A percentile compares a stretch with the other conserved stretches of the same genome.
These are phyloP conservation scores for Phocoena sinus DNA, from an alignment of 2,113 vertebrate genomes.

Conservation along the genomic window DNA sequence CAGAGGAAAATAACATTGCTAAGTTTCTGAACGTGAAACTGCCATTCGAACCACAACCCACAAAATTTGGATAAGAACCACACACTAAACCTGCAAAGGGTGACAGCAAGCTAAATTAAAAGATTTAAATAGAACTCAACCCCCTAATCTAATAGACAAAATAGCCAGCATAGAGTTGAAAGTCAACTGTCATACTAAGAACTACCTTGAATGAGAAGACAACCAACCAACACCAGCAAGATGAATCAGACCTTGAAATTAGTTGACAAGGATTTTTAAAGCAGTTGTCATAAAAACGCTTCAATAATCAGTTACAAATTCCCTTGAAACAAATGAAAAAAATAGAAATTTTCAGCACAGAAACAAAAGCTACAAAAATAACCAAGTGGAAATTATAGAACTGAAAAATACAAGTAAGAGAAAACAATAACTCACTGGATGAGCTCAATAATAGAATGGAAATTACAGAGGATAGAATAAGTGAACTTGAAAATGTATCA, in stretches of 20 bases:
- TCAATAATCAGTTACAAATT: not conserved
- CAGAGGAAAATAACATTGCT: not conserved
- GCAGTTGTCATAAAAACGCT: not conserved
- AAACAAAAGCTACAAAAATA: not conserved
- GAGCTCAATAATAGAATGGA: not conserved
- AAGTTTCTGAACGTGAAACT: not conserved
- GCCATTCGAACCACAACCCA: not conserved
- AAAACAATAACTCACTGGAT: not conserved
- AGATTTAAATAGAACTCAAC: not conserved
- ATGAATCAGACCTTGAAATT: not conserved
- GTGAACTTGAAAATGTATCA: not conserved
- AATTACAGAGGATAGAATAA: not conserved
- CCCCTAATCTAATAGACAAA: not conserved
- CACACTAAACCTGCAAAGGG: not conserved
- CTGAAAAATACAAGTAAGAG: not conserved
- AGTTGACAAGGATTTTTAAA: not conserved
- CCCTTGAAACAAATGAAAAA: not conserved
- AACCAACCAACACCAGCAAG: not conserved
- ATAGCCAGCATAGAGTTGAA: not conserved
- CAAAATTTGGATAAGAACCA: not conserved
- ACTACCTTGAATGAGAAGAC: not conserved
- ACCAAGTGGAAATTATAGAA: not conserved
- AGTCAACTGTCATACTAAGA: not conserved
- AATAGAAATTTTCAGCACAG: not conserved
- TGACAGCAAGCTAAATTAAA: not conserved